Conservation (phyloP, 2,113 vertebrate genomes). For the Tautogolabrus adspersus region DNA sequence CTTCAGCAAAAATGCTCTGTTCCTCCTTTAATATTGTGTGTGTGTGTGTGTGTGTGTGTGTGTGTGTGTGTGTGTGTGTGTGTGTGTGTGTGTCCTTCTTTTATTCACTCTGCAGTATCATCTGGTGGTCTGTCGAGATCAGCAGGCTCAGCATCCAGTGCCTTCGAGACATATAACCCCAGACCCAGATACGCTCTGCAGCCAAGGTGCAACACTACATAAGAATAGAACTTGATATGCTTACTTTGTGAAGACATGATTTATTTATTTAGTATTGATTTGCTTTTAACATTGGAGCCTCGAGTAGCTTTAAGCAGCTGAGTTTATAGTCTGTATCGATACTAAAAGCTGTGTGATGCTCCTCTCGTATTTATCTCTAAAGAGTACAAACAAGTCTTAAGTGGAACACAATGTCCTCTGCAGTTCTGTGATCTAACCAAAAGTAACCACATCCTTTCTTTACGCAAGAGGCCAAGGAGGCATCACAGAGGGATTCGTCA, state of each 20-base stretch:
- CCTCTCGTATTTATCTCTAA: background rate
- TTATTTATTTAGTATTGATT: background rate
- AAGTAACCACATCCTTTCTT: slow-evolving; percentile 31
- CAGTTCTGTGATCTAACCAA: background rate
- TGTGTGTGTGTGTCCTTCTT: too few relatives aligned
- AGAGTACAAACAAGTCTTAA: too few relatives aligned
- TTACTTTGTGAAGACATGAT: background rate
- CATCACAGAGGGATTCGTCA: slow-evolving; percentile 94
- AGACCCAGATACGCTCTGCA: slow-evolving; percentile 79
- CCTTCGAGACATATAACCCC: slow-evolving; percentile 81
- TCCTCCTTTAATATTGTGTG: slow-evolving; percentile 2
- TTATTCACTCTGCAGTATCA: slow-evolving; percentile 47
- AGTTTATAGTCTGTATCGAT: background rate
- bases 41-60: background rate
- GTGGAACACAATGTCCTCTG: background rate
- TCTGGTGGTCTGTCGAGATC: slow-evolving; percentile 73
- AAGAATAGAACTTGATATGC: background rate
- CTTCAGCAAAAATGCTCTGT: slow-evolving; percentile 38
- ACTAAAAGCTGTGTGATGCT: background rate
- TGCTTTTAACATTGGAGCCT: background rate
- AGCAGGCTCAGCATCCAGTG: slow-evolving; percentile 80
- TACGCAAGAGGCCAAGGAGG: slow-evolving; percentile 77
- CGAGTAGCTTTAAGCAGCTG: background rate
- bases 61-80: slow-evolving; percentile 8
- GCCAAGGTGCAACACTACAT: slow-evolving; percentile 72